Evolutionary conservation across 2,888 invertebrate genomes (phyloP), one percentile per base, ranked within the genome.

Genomic region (Charanyca ferruginea): DNA sequence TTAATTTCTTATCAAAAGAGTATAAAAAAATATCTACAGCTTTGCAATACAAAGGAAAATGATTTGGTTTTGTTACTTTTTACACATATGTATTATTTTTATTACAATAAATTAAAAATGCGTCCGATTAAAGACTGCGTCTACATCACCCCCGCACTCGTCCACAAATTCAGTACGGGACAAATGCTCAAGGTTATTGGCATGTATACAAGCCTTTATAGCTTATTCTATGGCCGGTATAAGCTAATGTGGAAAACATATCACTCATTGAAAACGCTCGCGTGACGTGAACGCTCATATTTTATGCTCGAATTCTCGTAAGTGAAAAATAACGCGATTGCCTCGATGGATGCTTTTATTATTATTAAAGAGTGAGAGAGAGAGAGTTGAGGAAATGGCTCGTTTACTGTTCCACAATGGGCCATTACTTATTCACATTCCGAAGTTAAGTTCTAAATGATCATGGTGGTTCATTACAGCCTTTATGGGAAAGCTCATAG

Each of bases 181-280:
- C n/a, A n/a, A n/a, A n/a, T n/a, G n/a, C n/a, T n/a, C n/a, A n/a
- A n/a, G n/a, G n/a, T n/a, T n/a, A n/a, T n/a, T n/a, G n/a, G n/a
- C n/a, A n/a, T n/a, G n/a, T n/a, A n/a, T n/a, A n/a, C n/a, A 32
- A 32, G 1, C 9, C 18, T 9, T 20, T 22, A 23, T 2, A 22
- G 16, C 11, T 5, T 1, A 25, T 32, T 41, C 0, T 41, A 90
- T 86, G 76, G 81, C 85, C 72, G 72, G 86, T 85, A 88, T 90
- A 93, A 91, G 91, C 85, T 85, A 87, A 81, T 86, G 84, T 85
- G 87, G 88, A 86, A 89, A 91, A 90, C 85, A 83, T 86, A 90
- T 93, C 87, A 90, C 80, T 93, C 91, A 91, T 88, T 85, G 85
- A 62, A 69, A 83, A 82, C 84, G 87, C 89, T 89, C 85, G 88